These are phyloP conservation scores for Sinodicranocentrus sp. DNA, from an alignment of 2,888 invertebrate genomes.

Conservation along the genomic window DNA sequence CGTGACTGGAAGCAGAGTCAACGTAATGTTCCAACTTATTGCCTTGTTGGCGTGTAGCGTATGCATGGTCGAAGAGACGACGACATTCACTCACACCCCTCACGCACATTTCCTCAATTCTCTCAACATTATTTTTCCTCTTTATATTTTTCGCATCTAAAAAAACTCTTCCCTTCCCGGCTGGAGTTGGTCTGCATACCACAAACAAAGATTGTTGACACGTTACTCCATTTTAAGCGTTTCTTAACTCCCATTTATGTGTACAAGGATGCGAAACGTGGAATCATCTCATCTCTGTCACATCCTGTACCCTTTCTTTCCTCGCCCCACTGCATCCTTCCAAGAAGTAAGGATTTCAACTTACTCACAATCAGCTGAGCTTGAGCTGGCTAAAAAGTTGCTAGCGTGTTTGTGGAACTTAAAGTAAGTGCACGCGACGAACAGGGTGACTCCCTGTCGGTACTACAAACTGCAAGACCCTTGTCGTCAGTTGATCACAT, in stretches of 20 bases:
- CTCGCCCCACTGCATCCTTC: not conserved
- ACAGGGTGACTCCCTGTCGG: not conserved
- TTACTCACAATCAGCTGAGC: not conserved
- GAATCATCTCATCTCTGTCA: conserved; percentile 41
- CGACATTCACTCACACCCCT: not conserved
- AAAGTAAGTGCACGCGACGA: not conserved
- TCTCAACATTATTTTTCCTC: no score
- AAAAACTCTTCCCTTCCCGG: not conserved
- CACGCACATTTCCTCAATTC: not conserved
- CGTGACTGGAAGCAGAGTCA: not conserved
- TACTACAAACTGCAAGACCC: no score
- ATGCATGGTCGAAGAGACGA: not conserved
- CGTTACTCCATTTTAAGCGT: not conserved
- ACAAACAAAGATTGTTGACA: conserved; percentile 26
- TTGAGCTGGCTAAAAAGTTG: no score
- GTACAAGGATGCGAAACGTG: not conserved
- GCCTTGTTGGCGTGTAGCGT: not conserved
- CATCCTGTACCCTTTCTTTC: conserved; percentile 13
- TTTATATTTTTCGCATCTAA: not conserved
- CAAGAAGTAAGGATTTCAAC: conserved; percentile 3
- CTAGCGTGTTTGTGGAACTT: not conserved
- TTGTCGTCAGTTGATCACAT: conserved; percentile 49
- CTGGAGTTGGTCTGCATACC: not conserved
- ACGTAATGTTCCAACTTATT: conserved; percentile 12
- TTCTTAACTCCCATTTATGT: not conserved